These are phyloP conservation scores for Byasa hedistus DNA, from an alignment of 2,888 invertebrate genomes.

Conservation along the genomic window DNA sequence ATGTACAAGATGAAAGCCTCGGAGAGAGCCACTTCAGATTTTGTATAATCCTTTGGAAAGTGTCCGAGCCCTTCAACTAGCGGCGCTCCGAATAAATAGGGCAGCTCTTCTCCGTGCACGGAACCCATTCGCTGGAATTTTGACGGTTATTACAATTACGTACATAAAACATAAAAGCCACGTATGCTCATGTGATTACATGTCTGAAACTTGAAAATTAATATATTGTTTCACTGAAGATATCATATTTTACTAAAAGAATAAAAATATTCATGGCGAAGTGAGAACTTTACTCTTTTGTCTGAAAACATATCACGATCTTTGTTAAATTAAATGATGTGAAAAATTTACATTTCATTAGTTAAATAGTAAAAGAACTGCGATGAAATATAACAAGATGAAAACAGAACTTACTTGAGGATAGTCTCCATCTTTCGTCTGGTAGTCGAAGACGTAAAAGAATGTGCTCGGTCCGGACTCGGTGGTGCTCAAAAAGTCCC, in stretches of 20 bases:
- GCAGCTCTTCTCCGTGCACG: slow-evolving; percentile 94
- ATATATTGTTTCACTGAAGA: no score
- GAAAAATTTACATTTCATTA: no score
- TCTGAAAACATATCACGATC: no score
- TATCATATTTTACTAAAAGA: no score
- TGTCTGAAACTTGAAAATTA: background rate
- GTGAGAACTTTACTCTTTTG: no score
- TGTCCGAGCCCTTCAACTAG: slow-evolving; percentile 90
- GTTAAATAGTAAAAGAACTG: no score
- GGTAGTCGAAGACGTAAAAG: slow-evolving; percentile 96
- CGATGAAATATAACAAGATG: no score
- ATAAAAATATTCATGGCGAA: no score
- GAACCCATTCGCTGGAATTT: slow-evolving; percentile 89
- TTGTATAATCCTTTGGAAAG: slow-evolving; percentile 93
- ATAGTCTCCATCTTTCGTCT: slow-evolving; percentile 94
- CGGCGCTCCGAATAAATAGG: slow-evolving; percentile 95
- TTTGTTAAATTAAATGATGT: no score
- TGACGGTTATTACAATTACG: slow-evolving; percentile 8
- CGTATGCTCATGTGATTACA: background rate
- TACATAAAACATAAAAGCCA: background rate
- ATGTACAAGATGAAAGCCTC: slow-evolving; percentile 93
- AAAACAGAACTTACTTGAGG: slow-evolving; percentile 84
- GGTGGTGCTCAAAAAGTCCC: slow-evolving; percentile 83
- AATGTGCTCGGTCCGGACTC: slow-evolving; percentile 87
- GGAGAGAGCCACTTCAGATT: slow-evolving; percentile 90